Evolutionary conservation across 2,888 invertebrate species (phyloP).

Genomic region (Melolontha melolontha): DNA sequence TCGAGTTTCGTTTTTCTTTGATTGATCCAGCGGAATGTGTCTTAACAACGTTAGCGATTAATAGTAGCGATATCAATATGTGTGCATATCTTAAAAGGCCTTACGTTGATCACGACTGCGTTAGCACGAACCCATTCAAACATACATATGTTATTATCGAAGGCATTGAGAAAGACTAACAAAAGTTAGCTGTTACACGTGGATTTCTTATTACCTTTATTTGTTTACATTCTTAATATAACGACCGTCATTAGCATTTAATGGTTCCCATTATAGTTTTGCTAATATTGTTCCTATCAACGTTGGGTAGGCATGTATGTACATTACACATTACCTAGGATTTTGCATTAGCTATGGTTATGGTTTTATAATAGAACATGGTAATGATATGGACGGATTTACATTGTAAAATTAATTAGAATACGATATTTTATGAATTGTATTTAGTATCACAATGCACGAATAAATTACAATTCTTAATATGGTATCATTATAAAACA

Average conservation of each 20-base stretch:
- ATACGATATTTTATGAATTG: background rate
- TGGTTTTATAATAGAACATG: background rate
- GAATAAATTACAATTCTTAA: no score
- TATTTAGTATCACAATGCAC: no score
- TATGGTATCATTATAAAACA: no score
- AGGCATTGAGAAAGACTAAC: conserved; percentile 35
- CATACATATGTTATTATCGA: conserved; percentile 40
- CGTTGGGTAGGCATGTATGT: background rate
- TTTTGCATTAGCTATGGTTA: background rate
- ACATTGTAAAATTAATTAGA: conserved; percentile 2
- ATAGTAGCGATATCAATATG: conserved; percentile 31
- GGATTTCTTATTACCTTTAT: conserved; percentile 24
- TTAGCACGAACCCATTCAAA: conserved; percentile 40
- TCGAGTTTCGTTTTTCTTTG: conserved; percentile 5
- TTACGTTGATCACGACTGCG: conserved; percentile 41
- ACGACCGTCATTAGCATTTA: conserved; percentile 29
- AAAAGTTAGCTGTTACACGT: conserved; percentile 14
- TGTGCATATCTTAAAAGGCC: conserved; percentile 36
- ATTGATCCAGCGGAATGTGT: conserved; percentile 24
- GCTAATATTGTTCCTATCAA: conserved; percentile 1
- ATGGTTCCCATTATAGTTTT: conserved; percentile 9
- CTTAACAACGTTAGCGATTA: conserved; percentile 27
- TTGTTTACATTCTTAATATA: conserved; percentile 14
- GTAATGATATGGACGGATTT: background rate
- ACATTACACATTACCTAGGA: background rate